Conservation (phyloP, 2,888 invertebrate genomes). For the Drosophila setosimentum region DNA sequence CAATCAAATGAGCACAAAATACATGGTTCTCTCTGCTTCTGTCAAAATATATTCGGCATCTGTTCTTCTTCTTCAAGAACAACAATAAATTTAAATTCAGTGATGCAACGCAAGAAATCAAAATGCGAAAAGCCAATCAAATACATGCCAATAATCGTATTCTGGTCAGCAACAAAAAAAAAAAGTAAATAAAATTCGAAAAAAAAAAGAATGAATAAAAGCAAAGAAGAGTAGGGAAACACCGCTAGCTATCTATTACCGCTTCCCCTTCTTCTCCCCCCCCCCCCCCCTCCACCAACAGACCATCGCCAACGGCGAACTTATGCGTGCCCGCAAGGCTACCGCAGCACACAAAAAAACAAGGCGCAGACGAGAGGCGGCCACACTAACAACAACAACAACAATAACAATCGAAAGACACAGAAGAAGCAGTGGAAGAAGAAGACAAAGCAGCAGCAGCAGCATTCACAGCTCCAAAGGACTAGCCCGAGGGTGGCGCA, state of each 20-base stretch:
- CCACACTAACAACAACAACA: conserved; percentile 43
- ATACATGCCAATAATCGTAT: conserved; percentile 59
- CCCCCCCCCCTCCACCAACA: too few species aligned
- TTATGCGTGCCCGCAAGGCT: conserved; percentile 19
- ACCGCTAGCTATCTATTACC: not conserved
- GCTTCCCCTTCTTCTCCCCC: not conserved
- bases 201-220: conserved; percentile 4
- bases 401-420: conserved; percentile 14
- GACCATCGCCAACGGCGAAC: too few species aligned
- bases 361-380: conserved; percentile 75
- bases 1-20: not conserved
- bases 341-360: conserved; percentile 65
- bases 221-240: not conserved
- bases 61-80: conserved; percentile 10
- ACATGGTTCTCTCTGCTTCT: not conserved
- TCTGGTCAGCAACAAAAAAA: conserved; percentile 44
- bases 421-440: conserved; percentile 3
- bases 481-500: conserved; percentile 69
- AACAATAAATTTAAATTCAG: conserved; percentile 52
- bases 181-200: conserved; percentile 1
- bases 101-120: conserved; percentile 49
- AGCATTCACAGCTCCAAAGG: conserved; percentile 52
- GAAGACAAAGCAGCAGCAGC: conserved; percentile 11
- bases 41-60: not conserved
- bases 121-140: conserved; percentile 56